Evolutionary conservation across 2,113 vertebrate genomes (phyloP).

Genomic region (human (Homo sapiens)): GRCh38 chr2:95371001-95371500

Average conservation of each 20-base stretch:
- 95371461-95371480: neutral
- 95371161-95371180: neutral
- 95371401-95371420: slow-evolving; percentile 18
- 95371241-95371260: neutral
- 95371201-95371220: neutral
- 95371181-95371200: neutral
- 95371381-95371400: neutral
- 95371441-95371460: neutral
- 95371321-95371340: neutral
- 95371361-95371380: slow-evolving; percentile 15
- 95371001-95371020: too few relatives aligned
- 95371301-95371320: neutral
- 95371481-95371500: neutral
- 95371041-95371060: too few relatives aligned
- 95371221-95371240: neutral
- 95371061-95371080: neutral
- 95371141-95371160: neutral
- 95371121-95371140: neutral
- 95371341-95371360: neutral
- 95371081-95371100: neutral
- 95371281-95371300: neutral
- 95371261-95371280: neutral
- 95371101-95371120: neutral
- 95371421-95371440: neutral
- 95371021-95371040: too few relatives aligned